A percentile compares a stretch with the other conserved stretches of the same genome.
Evolutionary conservation across 2,797 vertebrate species (phyloP).

Genomic region (Lagorchestes hirsutus): DNA sequence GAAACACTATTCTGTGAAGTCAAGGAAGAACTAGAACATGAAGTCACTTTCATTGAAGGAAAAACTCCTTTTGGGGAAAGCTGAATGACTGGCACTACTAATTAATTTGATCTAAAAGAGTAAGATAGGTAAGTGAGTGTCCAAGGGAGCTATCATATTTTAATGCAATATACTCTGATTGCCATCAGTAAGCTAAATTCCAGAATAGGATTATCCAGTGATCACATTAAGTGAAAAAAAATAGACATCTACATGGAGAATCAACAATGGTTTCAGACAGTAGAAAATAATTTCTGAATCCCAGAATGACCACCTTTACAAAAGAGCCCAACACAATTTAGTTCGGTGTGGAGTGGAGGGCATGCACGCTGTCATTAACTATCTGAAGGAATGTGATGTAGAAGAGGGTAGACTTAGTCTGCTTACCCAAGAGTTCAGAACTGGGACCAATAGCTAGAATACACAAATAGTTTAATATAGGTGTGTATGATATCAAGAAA

Average conservation of each 20-base stretch:
- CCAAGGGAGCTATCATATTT: background rate
- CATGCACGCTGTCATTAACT: background rate
- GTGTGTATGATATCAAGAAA: background rate
- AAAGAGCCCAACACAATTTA: background rate
- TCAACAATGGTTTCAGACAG: background rate
- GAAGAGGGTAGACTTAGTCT: background rate
- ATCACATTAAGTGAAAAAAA: background rate
- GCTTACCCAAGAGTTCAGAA: background rate
- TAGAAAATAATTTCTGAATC: background rate
- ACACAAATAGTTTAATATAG: background rate
- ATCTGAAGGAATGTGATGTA: background rate
- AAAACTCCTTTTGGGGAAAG: background rate
- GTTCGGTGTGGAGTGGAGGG: background rate
- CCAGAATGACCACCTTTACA: background rate
- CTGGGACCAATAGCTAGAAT: background rate
- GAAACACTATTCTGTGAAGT: conserved; percentile 24
- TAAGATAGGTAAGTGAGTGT: background rate
- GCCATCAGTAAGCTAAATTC: background rate
- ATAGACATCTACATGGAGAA: background rate
- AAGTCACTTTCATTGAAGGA: background rate
- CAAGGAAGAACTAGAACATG: background rate
- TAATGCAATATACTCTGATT: background rate
- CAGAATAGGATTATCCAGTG: background rate
- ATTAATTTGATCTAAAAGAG: background rate
- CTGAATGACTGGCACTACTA: background rate